phyloP scores from a whole-genome alignment of 2,797 vertebrate species.

The Protosalanx chinensis region DNA sequence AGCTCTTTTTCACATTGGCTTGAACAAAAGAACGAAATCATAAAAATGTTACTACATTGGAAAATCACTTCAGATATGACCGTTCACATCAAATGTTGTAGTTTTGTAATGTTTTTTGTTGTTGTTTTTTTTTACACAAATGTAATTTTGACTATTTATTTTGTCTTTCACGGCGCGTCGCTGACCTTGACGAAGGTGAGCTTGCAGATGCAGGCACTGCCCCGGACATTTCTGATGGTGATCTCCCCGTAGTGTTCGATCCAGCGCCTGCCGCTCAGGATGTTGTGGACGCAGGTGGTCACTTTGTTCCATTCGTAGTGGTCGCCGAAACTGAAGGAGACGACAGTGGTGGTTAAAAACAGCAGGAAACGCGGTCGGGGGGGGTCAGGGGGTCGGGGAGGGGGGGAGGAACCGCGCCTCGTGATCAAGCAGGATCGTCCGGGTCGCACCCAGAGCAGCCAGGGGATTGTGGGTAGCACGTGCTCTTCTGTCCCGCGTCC shows the following conservation, averaged over 20 bases:
- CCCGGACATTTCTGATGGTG: constrained; percentile 93
- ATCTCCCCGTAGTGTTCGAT: constrained; percentile 98
- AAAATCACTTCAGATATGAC: neutral
- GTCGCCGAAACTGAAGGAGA: constrained; percentile 83
- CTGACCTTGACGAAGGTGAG: constrained; percentile 96
- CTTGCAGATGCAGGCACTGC: constrained; percentile 93
- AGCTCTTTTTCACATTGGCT: too few relatives aligned
- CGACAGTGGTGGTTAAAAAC: neutral
- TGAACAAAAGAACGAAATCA: too few relatives aligned
- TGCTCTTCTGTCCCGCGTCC: neutral
- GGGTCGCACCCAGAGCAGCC: constrained; percentile 7
- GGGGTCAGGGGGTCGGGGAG: too few relatives aligned
- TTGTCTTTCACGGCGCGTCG: neutral
- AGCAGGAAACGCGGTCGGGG: neutral
- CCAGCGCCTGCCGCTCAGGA: constrained; percentile 95
- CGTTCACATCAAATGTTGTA: neutral
- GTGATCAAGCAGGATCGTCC: neutral
- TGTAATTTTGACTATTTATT: neutral
- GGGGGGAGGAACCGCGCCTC: neutral
- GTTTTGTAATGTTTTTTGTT: too few relatives aligned
- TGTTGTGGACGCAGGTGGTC: constrained; percentile 98
- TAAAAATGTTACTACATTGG: neutral
- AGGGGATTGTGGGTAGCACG: constrained; percentile 2
- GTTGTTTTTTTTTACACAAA: neutral
- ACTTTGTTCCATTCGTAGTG: constrained; percentile 99